Percentiles rank a stretch among this genome's conserved stretches.
These are phyloP conservation scores for Chrosomus eos DNA, from an alignment of 2,797 vertebrate species.

Conservation along the genomic window DNA sequence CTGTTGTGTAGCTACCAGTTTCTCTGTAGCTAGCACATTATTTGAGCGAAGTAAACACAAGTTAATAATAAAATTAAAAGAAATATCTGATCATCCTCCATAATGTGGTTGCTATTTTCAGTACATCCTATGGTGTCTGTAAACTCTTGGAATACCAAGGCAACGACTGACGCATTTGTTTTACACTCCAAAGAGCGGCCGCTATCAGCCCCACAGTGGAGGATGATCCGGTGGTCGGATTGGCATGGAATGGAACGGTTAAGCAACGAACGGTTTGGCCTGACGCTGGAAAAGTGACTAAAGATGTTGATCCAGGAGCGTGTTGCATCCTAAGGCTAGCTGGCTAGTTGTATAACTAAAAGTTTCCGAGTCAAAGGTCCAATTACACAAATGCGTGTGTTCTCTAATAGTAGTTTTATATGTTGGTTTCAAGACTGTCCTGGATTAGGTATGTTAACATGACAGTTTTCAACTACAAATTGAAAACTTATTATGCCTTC, in stretches of 20 bases:
- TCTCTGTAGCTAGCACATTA: not conserved
- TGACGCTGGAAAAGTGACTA: not conserved
- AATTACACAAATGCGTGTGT: not conserved
- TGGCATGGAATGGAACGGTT: not conserved
- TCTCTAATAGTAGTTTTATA: not conserved
- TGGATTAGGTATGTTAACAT: not conserved
- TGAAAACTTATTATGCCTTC: no score
- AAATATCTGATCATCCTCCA: no score
- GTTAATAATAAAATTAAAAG: no score
- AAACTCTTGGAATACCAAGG: not conserved
- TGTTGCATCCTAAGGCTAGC: not conserved
- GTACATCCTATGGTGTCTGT: not conserved
- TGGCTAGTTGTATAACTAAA: not conserved
- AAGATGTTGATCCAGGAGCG: not conserved
- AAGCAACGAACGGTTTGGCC: not conserved
- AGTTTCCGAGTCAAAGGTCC: not conserved
- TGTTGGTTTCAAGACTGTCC: not conserved
- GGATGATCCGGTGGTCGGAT: not conserved
- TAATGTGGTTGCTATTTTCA: no score
- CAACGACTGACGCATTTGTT: not conserved
- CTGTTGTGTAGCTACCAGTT: not conserved
- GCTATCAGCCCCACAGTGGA: not conserved
- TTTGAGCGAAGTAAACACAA: not conserved
- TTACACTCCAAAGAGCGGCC: fast-evolving
- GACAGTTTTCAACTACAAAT: no score